These are phyloP conservation scores for Muntiacus muntjak DNA, from an alignment of 2,113 vertebrate species.

Conservation along the genomic window DNA sequence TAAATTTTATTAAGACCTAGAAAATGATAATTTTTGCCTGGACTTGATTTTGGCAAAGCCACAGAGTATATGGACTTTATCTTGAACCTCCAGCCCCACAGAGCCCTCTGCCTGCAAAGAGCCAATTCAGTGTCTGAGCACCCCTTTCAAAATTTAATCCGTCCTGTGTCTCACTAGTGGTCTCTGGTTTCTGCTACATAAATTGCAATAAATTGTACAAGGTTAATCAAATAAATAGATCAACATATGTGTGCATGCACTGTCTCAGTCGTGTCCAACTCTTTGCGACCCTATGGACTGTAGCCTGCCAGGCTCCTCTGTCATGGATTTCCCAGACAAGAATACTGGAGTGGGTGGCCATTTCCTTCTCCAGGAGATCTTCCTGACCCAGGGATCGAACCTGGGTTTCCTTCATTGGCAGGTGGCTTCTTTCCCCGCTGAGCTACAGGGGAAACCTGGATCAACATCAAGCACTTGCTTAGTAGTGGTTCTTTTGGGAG, in stretches of 20 bases:
- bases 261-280: fast-evolving
- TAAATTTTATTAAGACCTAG: neutral
- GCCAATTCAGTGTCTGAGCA: neutral
- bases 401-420: neutral
- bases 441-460: neutral
- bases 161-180: neutral
- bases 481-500: neutral
- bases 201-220: neutral
- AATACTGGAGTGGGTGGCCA: neutral
- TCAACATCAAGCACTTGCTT: neutral
- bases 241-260: neutral
- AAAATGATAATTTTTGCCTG: neutral
- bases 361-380: neutral
- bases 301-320: neutral
- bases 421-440: neutral
- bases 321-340: neutral
- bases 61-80: neutral
- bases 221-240: neutral
- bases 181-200: neutral
- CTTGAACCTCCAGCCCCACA: neutral
- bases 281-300: neutral
- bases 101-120: neutral
- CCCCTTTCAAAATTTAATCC: neutral
- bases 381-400: neutral
- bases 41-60: neutral